These are phyloP conservation scores for Oenanthe oenanthe DNA, from an alignment of 2,113 vertebrate genomes.

Conservation along the genomic window DNA sequence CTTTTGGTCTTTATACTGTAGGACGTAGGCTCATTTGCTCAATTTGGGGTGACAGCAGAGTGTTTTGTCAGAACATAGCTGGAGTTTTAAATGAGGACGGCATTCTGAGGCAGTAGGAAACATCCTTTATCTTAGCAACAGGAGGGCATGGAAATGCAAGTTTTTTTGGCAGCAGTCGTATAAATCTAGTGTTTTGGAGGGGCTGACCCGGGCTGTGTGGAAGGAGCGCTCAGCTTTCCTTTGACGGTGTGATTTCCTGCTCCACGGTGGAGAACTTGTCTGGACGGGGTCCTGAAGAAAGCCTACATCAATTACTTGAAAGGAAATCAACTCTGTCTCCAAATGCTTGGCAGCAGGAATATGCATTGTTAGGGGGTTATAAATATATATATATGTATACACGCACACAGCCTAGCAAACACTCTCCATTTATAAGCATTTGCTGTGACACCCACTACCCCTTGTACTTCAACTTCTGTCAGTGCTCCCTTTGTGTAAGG, in stretches of 20 bases:
- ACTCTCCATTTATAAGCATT: conserved; percentile 26
- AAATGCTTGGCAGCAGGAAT: conserved; percentile 75
- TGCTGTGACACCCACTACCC: neutral
- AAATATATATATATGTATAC: conserved; percentile 36
- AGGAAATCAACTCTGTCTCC: conserved; percentile 79
- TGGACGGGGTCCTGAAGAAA: conserved; percentile 72
- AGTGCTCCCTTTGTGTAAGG: neutral
- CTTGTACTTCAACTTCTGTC: neutral
- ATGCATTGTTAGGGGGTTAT: conserved; percentile 76
- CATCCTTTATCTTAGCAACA: conserved; percentile 82
- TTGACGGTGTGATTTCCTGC: conserved; percentile 84
- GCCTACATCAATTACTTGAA: conserved; percentile 82
- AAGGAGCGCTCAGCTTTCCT: conserved; percentile 79
- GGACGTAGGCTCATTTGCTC: conserved; percentile 82
- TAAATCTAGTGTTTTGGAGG: conserved; percentile 76
- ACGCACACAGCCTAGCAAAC: conserved; percentile 36
- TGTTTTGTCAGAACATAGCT: conserved; percentile 79
- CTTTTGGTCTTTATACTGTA: conserved; percentile 77
- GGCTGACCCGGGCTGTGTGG: conserved; percentile 75
- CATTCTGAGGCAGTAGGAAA: conserved; percentile 73
- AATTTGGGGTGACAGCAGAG: conserved; percentile 79
- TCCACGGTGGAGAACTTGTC: conserved; percentile 74
- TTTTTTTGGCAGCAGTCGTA: conserved; percentile 76
- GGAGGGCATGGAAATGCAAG: conserved; percentile 78
- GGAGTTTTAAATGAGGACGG: conserved; percentile 70